Conservation (phyloP, 2,797 vertebrate species). For the Tinamus major region DNA sequence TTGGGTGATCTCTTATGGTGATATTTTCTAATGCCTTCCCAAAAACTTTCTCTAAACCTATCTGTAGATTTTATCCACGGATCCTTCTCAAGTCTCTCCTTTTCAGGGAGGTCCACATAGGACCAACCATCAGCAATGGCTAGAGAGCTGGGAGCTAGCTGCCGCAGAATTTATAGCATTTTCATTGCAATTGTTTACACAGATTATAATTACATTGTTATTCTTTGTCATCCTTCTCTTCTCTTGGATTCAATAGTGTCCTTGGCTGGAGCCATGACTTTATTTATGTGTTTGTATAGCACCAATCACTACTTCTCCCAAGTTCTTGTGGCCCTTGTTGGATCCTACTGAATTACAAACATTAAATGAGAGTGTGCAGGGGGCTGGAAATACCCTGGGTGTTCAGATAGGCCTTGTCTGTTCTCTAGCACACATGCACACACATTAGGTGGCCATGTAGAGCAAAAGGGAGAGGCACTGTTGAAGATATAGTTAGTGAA, state of each 20-base stretch:
- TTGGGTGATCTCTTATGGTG: background rate
- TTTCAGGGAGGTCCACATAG: accelerated
- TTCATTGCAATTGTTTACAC: background rate
- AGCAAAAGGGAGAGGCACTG: background rate
- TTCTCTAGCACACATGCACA: background rate
- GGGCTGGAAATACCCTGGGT: background rate
- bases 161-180: background rate
- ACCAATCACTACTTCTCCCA: accelerated
- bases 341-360: background rate
- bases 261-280: background rate
- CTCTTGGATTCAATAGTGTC: background rate
- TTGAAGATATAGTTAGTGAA: constrained; percentile 35
- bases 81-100: background rate
- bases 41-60: background rate
- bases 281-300: accelerated
- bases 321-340: background rate
- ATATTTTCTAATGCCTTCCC: background rate
- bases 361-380: accelerated
- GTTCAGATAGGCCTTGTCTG: background rate
- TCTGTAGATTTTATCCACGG: background rate
- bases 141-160: background rate
- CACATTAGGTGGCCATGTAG: background rate
- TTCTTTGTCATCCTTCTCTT: background rate
- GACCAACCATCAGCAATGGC: background rate
- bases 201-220: background rate